Percentiles rank a stretch among this genome's conserved stretches.
phyloP scores from a whole-genome alignment of 2,113 vertebrate genomes.

The Lepidiolamprologus cunningtoni region DNA sequence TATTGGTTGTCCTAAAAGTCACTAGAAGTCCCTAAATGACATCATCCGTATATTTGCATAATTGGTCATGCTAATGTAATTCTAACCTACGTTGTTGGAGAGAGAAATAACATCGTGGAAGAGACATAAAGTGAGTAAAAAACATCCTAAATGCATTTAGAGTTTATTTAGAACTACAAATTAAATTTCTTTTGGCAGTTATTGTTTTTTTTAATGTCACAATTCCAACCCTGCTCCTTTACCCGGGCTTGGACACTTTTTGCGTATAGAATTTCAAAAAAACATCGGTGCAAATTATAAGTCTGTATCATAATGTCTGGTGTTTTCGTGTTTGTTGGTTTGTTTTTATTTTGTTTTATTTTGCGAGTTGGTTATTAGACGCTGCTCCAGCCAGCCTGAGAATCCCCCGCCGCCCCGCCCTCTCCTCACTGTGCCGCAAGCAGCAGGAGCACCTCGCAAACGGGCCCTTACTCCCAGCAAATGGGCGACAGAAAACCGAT shows the following conservation, averaged over 20 bases:
- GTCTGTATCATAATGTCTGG: no score
- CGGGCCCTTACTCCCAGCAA: no score
- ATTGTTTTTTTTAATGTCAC: not conserved
- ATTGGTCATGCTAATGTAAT: not conserved
- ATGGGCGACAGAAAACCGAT: no score
- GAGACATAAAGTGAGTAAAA: not conserved
- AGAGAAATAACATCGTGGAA: not conserved
- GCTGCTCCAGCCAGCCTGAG: not conserved
- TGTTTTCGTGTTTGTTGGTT: no score
- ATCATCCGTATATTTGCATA: not conserved
- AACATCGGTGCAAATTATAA: no score
- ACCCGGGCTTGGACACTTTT: not conserved
- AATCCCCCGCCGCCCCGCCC: rapidly evolving
- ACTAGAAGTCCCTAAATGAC: not conserved
- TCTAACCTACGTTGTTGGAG: not conserved
- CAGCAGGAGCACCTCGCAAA: no score
- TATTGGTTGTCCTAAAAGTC: not conserved
- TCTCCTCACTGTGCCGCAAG: no score
- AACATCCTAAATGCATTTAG: not conserved
- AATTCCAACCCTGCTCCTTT: rapidly evolving
- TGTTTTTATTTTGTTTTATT: no score
- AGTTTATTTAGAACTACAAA: not conserved
- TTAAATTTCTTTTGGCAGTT: not conserved
- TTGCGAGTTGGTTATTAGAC: no score
- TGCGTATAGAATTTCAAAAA: no score